Evolutionary conservation across 2,113 vertebrate genomes (phyloP).

Genomic region (Ursus arctos): DNA sequence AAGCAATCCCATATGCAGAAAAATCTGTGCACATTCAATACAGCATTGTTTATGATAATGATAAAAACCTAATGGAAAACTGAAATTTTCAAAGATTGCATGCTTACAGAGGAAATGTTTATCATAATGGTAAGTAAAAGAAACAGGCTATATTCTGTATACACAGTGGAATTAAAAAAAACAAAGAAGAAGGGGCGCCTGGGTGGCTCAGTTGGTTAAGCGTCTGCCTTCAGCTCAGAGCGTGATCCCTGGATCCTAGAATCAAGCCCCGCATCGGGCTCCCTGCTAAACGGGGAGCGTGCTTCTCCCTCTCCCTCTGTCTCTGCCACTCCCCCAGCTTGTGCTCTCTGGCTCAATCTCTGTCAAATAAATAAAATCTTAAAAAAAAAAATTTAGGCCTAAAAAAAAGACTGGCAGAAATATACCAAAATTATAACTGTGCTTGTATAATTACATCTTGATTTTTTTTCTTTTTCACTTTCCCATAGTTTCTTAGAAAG

Average conservation of each 20-base stretch:
- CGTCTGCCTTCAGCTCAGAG: not conserved
- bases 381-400: not conserved
- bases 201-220: not conserved
- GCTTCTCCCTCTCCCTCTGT: no score
- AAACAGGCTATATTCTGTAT: not conserved
- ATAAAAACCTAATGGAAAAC: constrained; percentile 16
- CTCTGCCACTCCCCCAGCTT: no score
- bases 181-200: not conserved
- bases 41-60: not conserved
- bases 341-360: no score
- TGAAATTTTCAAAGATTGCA: not conserved
- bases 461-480: not conserved
- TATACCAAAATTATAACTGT: not conserved
- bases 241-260: no score
- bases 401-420: not conserved
- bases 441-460: not conserved
- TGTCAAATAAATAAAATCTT: not conserved
- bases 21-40: not conserved
- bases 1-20: not conserved
- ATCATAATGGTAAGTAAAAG: not conserved
- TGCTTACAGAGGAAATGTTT: not conserved
- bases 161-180: not conserved
- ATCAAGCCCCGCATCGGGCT: no score
- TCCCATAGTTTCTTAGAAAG: not conserved
- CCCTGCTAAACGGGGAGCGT: no score